A percentile compares a stretch with the other conserved stretches of the same genome.
Conservation (phyloP, 37 sponge, comb jelly and placozoan species). For the Petrosia ficiformis region DNA sequence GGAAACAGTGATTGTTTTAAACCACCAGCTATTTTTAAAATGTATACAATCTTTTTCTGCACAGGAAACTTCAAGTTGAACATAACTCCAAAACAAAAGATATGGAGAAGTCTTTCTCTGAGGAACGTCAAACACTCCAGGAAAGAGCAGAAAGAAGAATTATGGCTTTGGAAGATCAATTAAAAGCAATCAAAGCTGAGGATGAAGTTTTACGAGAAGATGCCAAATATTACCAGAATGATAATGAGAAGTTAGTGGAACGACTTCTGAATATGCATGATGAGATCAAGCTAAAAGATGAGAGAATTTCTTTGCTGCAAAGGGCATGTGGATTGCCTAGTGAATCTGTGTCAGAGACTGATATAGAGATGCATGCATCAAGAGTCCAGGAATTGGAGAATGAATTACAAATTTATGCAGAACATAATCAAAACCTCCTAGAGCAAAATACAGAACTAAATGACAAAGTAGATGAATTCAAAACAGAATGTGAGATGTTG, state of each 20-base stretch:
- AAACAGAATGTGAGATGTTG: constrained; percentile 38
- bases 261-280: neutral
- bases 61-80: constrained; percentile 12
- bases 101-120: constrained; percentile 10
- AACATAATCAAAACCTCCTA: constrained; percentile 6
- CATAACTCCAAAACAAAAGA: constrained; percentile 7
- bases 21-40: neutral
- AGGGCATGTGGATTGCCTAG: neutral
- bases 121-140: constrained; percentile 17
- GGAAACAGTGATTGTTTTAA: no score
- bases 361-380: neutral
- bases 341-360: neutral
- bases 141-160: constrained; percentile 18
- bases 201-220: constrained; percentile 16
- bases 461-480: constrained; percentile 25
- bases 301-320: constrained; percentile 12
- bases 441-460: constrained; percentile 11
- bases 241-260: constrained; percentile 3
- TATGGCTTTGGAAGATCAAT: constrained; percentile 2
- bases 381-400: constrained; percentile 27
- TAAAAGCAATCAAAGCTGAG: constrained; percentile 13
- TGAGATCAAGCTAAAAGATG: constrained; percentile 9
- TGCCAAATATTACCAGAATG: constrained; percentile 1
- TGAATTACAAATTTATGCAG: neutral
- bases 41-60: neutral